Conservation (phyloP, 2,113 vertebrate species). For the Odontophorus gujanensis region DNA sequence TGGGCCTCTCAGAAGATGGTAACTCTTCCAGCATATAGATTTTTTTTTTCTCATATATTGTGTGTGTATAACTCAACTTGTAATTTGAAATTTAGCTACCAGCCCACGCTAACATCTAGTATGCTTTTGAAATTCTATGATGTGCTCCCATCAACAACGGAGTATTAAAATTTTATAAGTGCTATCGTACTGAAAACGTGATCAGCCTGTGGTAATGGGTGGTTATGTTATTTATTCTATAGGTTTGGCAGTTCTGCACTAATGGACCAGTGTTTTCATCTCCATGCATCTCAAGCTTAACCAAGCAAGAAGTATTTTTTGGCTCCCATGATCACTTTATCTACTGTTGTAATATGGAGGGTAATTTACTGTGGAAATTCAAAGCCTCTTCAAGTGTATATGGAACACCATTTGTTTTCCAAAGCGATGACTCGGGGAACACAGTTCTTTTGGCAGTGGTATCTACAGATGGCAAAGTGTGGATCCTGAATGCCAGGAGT, state of each 20-base stretch:
- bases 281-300: slow-evolving; percentile 79
- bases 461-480: slow-evolving; percentile 92
- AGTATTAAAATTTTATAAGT: background rate
- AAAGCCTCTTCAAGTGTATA: slow-evolving; percentile 86
- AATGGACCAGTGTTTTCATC: slow-evolving; percentile 93
- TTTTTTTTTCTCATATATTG: background rate
- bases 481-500: slow-evolving; percentile 84
- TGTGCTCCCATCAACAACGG: background rate
- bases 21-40: background rate
- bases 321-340: slow-evolving; percentile 90
- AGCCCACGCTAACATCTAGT: background rate
- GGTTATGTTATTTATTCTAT: slow-evolving; percentile 6
- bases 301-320: slow-evolving; percentile 83
- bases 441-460: slow-evolving; percentile 80
- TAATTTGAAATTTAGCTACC: background rate
- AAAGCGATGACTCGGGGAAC: slow-evolving; percentile 38
- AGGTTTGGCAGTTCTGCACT: slow-evolving; percentile 90
- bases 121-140: background rate
- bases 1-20: background rate
- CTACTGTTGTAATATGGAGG: slow-evolving; percentile 86
- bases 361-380: slow-evolving; percentile 88
- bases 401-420: slow-evolving; percentile 87
- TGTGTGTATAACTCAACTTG: background rate
- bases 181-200: background rate
- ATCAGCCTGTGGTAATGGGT: background rate